Evolutionary conservation across 2,113 vertebrate genomes (phyloP).

Genomic region (Grallaria varia): DNA sequence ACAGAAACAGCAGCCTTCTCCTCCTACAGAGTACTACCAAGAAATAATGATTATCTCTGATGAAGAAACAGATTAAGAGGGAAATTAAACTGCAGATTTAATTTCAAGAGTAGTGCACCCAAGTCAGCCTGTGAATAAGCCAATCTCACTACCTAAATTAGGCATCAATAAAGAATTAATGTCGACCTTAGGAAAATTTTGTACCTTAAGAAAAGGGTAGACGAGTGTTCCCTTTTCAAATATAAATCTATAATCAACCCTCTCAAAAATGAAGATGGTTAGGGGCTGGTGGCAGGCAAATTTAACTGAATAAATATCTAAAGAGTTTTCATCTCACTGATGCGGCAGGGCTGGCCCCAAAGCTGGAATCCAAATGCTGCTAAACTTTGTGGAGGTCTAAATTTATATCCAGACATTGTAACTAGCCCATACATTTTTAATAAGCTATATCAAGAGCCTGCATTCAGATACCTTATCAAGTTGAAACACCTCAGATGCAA

Average conservation of each 20-base stretch:
- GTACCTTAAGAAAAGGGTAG: not conserved
- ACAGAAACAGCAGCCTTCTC: not conserved
- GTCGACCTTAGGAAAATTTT: not conserved
- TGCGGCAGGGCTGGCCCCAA: not conserved
- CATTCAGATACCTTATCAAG: not conserved
- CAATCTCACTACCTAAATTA: conserved; percentile 16
- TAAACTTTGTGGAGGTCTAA: not conserved
- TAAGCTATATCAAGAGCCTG: not conserved
- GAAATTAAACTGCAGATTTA: conserved; percentile 29
- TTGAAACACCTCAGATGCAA: not conserved
- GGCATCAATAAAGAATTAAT: not conserved
- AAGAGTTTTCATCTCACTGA: not conserved
- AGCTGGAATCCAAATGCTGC: not conserved
- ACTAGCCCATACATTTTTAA: not conserved
- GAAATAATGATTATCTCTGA: conserved; percentile 2
- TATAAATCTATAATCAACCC: not conserved
- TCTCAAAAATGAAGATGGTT: not conserved
- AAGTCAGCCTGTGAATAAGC: not conserved
- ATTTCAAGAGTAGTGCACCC: not conserved
- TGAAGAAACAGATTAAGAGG: conserved; percentile 42
- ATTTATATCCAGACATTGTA: not conserved
- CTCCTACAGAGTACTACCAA: not conserved
- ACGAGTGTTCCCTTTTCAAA: not conserved
- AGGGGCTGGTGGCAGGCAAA: not conserved
- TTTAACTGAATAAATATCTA: not conserved